A percentile compares a stretch with the other conserved stretches of the same genome.
phyloP scores from a whole-genome alignment of 2,797 vertebrate species.

The Gambelia wislizenii region DNA sequence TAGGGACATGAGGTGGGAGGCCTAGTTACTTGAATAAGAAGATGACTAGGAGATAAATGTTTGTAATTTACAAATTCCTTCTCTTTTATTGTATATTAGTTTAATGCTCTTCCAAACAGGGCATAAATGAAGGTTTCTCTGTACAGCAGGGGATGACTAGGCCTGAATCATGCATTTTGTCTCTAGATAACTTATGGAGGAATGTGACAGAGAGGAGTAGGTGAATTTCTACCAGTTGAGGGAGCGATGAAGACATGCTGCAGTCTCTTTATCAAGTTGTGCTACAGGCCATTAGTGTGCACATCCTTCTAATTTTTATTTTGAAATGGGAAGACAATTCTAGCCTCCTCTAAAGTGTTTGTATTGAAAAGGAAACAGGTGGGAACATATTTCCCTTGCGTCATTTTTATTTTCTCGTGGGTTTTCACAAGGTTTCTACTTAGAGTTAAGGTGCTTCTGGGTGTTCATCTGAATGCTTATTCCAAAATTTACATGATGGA shows the following conservation, averaged over 20 bases:
- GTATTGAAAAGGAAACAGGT: background rate
- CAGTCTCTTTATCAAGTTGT: too few species aligned
- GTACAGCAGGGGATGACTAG: background rate
- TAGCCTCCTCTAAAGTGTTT: background rate
- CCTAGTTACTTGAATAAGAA: background rate
- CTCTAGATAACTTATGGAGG: background rate
- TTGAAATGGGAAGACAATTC: background rate
- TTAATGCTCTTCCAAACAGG: slow-evolving; percentile 8
- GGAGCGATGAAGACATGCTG: background rate
- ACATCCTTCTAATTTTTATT: background rate
- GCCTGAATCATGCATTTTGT: background rate
- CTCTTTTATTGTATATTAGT: background rate
- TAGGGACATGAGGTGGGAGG: background rate
- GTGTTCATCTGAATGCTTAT: background rate
- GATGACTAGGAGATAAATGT: background rate
- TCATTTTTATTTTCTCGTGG: background rate
- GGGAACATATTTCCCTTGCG: background rate
- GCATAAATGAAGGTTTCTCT: background rate
- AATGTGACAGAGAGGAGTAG: background rate
- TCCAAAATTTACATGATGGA: background rate
- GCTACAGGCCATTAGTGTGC: background rate
- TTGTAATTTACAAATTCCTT: background rate
- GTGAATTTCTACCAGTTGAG: background rate
- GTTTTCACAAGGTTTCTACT: background rate
- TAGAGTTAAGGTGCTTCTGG: background rate